phyloP scores from a whole-genome alignment of 2,113 vertebrate genomes.

The Brienomyrus brachyistius region DNA sequence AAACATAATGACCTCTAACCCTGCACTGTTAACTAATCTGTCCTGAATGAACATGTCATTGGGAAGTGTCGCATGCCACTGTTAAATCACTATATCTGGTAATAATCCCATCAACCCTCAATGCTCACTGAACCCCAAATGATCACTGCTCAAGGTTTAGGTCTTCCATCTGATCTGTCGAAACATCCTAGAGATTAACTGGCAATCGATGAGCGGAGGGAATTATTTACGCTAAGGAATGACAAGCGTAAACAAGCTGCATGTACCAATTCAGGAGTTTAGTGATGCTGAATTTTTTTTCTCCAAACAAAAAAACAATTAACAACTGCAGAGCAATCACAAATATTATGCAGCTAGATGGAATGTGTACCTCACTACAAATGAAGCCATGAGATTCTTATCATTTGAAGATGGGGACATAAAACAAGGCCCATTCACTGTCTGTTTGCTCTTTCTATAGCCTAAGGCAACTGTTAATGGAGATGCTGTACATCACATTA shows the following conservation, averaged over 20 bases:
- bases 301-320: slow-evolving; percentile 38
- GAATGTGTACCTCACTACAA: background rate
- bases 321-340: slow-evolving; percentile 53
- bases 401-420: slow-evolving; percentile 34
- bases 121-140: slow-evolving; percentile 54
- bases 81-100: slow-evolving; percentile 56
- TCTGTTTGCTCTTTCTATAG: slow-evolving; percentile 62
- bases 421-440: slow-evolving; percentile 47
- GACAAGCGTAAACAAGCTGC: background rate
- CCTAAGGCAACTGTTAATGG: slow-evolving; percentile 79
- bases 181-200: slow-evolving; percentile 62
- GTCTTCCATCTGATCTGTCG: slow-evolving; percentile 37
- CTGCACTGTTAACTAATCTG: slow-evolving; percentile 71
- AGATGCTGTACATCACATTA: slow-evolving; percentile 82
- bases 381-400: background rate
- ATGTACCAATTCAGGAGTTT: background rate
- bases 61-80: slow-evolving; percentile 46
- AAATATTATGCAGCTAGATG: slow-evolving; percentile 42
- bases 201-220: slow-evolving; percentile 50
- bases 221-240: slow-evolving; percentile 28
- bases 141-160: slow-evolving; percentile 18
- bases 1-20: slow-evolving; percentile 61
- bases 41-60: slow-evolving; percentile 51
- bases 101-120: slow-evolving; percentile 54
- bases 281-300: slow-evolving; percentile 38